Percentiles rank a stretch among this genome's conserved stretches.
phyloP scores from a whole-genome alignment of 2,888 invertebrate species.

The Euproctis similis region DNA sequence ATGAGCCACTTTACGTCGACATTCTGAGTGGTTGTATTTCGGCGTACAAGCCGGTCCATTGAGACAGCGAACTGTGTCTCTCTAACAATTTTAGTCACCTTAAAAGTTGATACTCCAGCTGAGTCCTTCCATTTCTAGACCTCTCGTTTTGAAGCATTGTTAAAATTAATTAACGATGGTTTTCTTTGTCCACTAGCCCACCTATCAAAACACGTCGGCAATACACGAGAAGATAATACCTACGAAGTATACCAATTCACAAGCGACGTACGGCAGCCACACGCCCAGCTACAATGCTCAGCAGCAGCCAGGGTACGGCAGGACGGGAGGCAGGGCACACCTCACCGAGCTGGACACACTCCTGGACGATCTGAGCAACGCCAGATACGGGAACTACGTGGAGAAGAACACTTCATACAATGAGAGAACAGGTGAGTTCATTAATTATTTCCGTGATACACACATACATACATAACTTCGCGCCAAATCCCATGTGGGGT shows the following conservation, averaged over 20 bases:
- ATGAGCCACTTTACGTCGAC: too few relatives aligned
- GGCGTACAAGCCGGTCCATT: too few relatives aligned
- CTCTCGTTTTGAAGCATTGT: too few relatives aligned
- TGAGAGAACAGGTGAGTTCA: slow-evolving; percentile 55
- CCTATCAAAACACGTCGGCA: slow-evolving; percentile 76
- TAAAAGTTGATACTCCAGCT: too few relatives aligned
- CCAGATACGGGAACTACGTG: slow-evolving; percentile 68
- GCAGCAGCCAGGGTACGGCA: slow-evolving; percentile 45
- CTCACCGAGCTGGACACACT: slow-evolving; percentile 93
- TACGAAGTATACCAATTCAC: slow-evolving; percentile 48
- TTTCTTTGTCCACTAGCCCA: slow-evolving; percentile 72
- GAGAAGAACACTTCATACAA: slow-evolving; percentile 41
- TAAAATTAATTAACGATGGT: neutral
- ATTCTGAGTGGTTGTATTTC: too few relatives aligned
- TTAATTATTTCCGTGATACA: too few relatives aligned
- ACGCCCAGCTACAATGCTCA: slow-evolving; percentile 32
- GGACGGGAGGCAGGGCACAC: slow-evolving; percentile 77
- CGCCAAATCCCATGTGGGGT: too few relatives aligned
- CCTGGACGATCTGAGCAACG: slow-evolving; percentile 92
- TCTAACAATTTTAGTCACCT: too few relatives aligned
- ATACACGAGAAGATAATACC: slow-evolving; percentile 44
- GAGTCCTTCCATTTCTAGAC: too few relatives aligned
- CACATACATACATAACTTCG: too few relatives aligned
- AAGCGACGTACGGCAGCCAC: slow-evolving; percentile 33
- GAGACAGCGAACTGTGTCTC: too few relatives aligned